Evolutionary conservation across 2,888 invertebrate species (phyloP).

Genomic region (Romanomermis culicivorax): DNA sequence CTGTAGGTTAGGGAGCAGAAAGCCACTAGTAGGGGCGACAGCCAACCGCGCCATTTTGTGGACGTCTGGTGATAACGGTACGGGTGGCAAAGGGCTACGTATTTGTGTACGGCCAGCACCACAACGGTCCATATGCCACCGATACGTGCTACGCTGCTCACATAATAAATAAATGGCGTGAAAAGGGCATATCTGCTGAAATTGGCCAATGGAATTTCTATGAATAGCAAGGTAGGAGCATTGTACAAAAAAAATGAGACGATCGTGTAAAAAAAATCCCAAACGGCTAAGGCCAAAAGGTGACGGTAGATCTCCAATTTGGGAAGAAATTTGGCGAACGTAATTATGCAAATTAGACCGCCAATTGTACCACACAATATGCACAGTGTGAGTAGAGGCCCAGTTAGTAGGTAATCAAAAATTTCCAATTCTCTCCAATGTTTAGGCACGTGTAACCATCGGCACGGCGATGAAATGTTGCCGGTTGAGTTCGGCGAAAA

Average conservation of each 20-base stretch:
- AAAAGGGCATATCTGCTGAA: not conserved
- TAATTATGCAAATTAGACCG: not conserved
- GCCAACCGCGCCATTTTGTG: not conserved
- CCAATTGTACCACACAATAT: not conserved
- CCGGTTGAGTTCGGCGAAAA: not conserved
- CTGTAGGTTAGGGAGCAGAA: not conserved
- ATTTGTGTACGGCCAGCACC: not conserved
- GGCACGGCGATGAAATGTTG: not conserved
- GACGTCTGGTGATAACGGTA: not conserved
- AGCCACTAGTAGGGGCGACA: not conserved
- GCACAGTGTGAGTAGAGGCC: not conserved
- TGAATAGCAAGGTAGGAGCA: not conserved
- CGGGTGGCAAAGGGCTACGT: not conserved
- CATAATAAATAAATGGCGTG: not conserved
- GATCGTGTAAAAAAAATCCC: not conserved
- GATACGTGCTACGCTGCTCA: not conserved
- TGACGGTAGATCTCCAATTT: not conserved
- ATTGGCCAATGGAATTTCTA: not conserved
- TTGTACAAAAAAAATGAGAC: not conserved
- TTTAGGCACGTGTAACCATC: not conserved
- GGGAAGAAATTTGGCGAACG: not conserved
- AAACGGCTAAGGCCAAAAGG: not conserved
- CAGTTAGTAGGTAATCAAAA: not conserved
- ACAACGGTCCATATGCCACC: not conserved
- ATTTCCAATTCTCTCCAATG: not conserved